Conservation (phyloP, 2,888 invertebrate genomes). For the Peribatodes rhomboidaria region DNA sequence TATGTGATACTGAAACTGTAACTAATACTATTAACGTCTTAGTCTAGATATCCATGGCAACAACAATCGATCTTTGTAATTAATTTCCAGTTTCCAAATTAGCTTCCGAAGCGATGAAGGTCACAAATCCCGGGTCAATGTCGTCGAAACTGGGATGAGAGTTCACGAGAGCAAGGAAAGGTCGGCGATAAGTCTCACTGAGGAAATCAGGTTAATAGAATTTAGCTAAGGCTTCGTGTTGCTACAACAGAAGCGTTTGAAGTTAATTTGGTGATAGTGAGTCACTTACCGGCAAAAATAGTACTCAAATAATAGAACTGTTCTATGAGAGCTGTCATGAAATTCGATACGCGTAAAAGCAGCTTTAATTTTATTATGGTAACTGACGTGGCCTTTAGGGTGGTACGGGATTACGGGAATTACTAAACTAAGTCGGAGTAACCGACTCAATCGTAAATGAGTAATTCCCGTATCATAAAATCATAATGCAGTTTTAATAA, state of each 20-base stretch:
- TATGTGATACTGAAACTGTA: no score
- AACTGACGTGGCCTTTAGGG: no score
- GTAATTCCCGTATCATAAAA: no score
- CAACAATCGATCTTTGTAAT: background rate
- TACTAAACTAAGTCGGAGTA: no score
- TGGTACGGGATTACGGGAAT: no score
- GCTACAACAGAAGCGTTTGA: background rate
- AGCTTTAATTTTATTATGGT: no score
- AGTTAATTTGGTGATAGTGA: background rate
- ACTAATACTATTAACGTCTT: no score
- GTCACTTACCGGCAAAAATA: background rate
- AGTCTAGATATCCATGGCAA: background rate
- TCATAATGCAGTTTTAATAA: no score
- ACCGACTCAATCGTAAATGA: no score
- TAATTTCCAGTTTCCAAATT: slow-evolving; percentile 7
- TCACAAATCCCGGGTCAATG: slow-evolving; percentile 50
- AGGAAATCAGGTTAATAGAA: slow-evolving; percentile 46
- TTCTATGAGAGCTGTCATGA: no score
- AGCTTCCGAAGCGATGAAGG: slow-evolving; percentile 47
- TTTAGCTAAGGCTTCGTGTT: slow-evolving; percentile 10
- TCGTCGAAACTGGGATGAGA: slow-evolving; percentile 41
- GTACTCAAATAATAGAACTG: background rate
- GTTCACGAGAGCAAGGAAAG: slow-evolving; percentile 45
- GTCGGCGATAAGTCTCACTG: slow-evolving; percentile 44
- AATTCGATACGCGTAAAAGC: no score